Conservation (phyloP, 2,113 vertebrate species). For the Zootoca vivipara region DNA sequence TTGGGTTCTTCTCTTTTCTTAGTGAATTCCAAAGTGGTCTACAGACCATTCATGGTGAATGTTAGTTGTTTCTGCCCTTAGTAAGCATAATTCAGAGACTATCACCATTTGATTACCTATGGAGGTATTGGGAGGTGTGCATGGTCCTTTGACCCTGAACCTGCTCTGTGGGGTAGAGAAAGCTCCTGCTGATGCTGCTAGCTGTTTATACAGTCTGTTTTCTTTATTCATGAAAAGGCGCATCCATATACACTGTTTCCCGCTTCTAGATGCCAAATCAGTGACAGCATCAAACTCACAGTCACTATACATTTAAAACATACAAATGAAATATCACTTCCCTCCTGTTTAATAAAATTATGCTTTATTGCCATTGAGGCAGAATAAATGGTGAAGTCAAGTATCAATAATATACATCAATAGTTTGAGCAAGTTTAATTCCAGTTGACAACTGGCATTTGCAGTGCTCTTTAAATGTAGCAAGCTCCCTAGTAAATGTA, state of each 20-base stretch:
- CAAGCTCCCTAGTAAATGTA: constrained; percentile 25
- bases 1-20: neutral
- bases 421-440: neutral
- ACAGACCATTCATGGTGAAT: neutral
- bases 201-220: neutral
- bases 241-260: neutral
- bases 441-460: constrained; percentile 1
- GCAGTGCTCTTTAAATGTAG: constrained; percentile 1
- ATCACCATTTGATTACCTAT: neutral
- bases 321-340: neutral
- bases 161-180: neutral
- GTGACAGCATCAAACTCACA: neutral
- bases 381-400: neutral
- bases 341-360: neutral
- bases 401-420: constrained; percentile 6
- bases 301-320: neutral
- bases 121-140: neutral
- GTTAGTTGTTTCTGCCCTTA: neutral
- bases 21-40: neutral
- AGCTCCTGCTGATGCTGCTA: neutral
- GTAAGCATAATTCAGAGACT: neutral
- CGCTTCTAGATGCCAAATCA: neutral
- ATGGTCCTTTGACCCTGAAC: neutral
- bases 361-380: neutral
- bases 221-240: neutral